Percentiles rank a stretch among this genome's conserved stretches.
Evolutionary conservation across 2,888 invertebrate species (phyloP).

Genomic region (Pheosia gnoma): DNA sequence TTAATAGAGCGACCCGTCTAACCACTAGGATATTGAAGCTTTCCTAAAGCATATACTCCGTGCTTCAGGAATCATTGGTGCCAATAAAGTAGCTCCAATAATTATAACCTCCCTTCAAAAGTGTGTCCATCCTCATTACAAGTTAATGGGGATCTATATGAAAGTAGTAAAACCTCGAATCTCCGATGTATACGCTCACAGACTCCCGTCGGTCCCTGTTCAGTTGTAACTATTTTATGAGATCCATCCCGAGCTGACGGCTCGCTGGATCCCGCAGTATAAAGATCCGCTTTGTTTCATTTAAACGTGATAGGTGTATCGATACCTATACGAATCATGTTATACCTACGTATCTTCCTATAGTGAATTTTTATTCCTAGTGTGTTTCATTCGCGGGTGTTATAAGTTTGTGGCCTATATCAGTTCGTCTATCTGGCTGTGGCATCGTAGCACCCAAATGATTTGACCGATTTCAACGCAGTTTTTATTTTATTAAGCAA

Average conservation of each 20-base stretch:
- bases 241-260: slow-evolving; percentile 50
- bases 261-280: slow-evolving; percentile 43
- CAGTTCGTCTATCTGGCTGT: too few relatives aligned
- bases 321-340: not conserved
- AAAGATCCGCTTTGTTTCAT: slow-evolving; percentile 41
- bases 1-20: too few relatives aligned
- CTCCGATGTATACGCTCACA: slow-evolving; percentile 34
- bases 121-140: not conserved
- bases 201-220: slow-evolving; percentile 50
- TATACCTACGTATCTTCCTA: not conserved
- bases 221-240: slow-evolving; percentile 72
- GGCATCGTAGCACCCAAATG: too few relatives aligned
- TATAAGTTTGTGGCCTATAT: too few relatives aligned
- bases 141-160: not conserved
- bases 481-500: too few relatives aligned
- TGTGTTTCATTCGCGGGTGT: too few relatives aligned
- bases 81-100: too few relatives aligned
- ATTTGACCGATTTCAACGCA: too few relatives aligned
- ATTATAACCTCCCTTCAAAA: not conserved
- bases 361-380: too few relatives aligned
- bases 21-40: too few relatives aligned
- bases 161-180: slow-evolving; percentile 4
- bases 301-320: slow-evolving; percentile 13
- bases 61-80: too few relatives aligned
- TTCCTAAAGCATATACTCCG: too few relatives aligned